Evolutionary conservation across 2,888 invertebrate genomes (phyloP).

Genomic region (Idaea dimidiata): DNA sequence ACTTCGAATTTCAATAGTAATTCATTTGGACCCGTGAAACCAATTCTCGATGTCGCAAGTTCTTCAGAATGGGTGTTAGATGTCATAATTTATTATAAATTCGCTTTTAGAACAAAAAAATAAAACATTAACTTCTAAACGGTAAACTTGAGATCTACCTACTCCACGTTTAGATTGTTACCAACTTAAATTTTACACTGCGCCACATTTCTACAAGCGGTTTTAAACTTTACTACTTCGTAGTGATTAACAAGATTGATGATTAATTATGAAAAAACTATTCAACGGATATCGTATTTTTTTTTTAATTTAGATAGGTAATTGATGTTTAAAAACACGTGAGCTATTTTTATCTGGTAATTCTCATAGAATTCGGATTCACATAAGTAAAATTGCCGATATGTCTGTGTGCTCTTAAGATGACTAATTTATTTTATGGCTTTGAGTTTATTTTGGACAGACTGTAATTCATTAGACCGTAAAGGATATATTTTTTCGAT

Average conservation of each 20-base stretch:
- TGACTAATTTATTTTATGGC: not conserved
- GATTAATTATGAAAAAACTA: not conserved
- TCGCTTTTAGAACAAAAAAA: slow-evolving; percentile 53
- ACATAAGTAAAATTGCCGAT: not conserved
- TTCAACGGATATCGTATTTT: too few relatives aligned
- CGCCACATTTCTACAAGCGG: not conserved
- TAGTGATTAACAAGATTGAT: slow-evolving; percentile 1
- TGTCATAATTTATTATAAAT: slow-evolving; percentile 73
- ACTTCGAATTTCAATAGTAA: slow-evolving; percentile 12
- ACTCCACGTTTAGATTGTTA: slow-evolving; percentile 48
- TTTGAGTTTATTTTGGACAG: slow-evolving; percentile 15
- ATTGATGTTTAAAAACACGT: not conserved
- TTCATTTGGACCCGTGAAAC: slow-evolving; percentile 31
- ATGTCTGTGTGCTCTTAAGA: not conserved
- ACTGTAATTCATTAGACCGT: slow-evolving; percentile 37
- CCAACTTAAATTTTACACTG: not conserved
- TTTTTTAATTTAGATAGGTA: too few relatives aligned
- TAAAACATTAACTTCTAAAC: slow-evolving; percentile 70
- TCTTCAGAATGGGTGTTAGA: slow-evolving; percentile 55
- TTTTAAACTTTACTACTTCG: not conserved
- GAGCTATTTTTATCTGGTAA: not conserved
- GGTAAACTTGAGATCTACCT: slow-evolving; percentile 68
- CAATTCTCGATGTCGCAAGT: slow-evolving; percentile 39
- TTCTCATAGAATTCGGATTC: not conserved
- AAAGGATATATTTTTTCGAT: slow-evolving; percentile 32